Conservation (phyloP, 2,113 vertebrate species). For the Centropristis striata region DNA sequence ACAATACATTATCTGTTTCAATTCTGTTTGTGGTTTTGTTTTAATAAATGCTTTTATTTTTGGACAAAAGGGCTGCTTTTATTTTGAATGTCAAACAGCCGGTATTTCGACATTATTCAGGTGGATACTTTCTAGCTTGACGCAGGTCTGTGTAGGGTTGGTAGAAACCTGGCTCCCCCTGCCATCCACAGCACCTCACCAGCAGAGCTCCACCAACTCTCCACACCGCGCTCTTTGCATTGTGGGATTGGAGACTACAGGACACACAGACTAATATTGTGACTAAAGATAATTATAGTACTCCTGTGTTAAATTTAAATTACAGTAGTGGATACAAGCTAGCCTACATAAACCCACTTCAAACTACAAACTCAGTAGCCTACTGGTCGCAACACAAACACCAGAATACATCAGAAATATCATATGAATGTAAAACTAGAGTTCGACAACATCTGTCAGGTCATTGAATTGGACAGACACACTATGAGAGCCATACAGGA, state of each 20-base stretch:
- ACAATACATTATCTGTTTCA: neutral
- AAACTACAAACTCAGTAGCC: neutral
- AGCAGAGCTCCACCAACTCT: conserved; percentile 6
- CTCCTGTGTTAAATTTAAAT: neutral
- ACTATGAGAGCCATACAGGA: too few species aligned
- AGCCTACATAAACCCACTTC: neutral
- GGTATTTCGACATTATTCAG: neutral
- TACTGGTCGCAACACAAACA: neutral
- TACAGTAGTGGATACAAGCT: neutral
- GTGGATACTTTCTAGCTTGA: conserved; percentile 20
- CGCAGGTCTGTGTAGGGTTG: conserved; percentile 18
- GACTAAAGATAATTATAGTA: neutral
- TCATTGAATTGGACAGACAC: neutral
- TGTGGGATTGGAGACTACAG: conserved; percentile 69
- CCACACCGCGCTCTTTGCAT: conserved; percentile 62
- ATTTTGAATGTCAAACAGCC: conserved; percentile 31
- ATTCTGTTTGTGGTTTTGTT: neutral
- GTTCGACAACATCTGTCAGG: neutral
- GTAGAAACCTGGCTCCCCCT: conserved; percentile 72
- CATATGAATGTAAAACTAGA: neutral
- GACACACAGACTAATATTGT: neutral
- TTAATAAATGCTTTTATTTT: neutral
- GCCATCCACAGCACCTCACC: conserved; percentile 72
- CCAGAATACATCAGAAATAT: neutral
- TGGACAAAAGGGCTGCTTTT: neutral